These are phyloP conservation scores for Lissocephala sabroskyi DNA, from an alignment of 2,888 invertebrate genomes.

Conservation along the genomic window DNA sequence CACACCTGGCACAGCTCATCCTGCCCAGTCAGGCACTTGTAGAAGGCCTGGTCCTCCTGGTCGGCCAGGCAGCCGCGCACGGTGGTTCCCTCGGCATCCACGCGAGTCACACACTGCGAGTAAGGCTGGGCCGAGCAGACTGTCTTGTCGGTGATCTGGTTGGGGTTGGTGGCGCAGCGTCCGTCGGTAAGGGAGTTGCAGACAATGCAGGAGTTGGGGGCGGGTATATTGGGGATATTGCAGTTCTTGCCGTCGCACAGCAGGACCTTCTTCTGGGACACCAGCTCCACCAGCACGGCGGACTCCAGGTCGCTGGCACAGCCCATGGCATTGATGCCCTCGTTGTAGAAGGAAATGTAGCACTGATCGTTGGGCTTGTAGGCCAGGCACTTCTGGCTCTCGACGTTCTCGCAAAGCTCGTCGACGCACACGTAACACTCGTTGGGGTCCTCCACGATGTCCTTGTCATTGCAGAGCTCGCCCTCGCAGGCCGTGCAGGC, in stretches of 20 bases:
- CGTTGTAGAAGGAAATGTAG: slow-evolving; percentile 44
- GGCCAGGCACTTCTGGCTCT: slow-evolving; percentile 33
- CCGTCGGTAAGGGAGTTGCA: slow-evolving; percentile 55
- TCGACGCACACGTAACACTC: slow-evolving; percentile 52
- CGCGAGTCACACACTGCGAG: slow-evolving; percentile 55
- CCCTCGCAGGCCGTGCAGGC: slow-evolving; percentile 50
- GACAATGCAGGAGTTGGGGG: slow-evolving; percentile 42
- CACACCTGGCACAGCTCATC: slow-evolving; percentile 52
- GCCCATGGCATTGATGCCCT: slow-evolving; percentile 50
- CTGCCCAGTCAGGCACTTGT: slow-evolving; percentile 44
- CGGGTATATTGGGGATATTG: slow-evolving; percentile 40
- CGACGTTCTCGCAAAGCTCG: slow-evolving; percentile 32
- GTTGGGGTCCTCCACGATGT: slow-evolving; percentile 40
- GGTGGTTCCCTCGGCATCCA: slow-evolving; percentile 56
- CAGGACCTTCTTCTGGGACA: slow-evolving; percentile 46
- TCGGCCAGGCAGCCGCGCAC: slow-evolving; percentile 57
- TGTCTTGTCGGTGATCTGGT: slow-evolving; percentile 31
- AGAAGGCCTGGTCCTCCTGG: slow-evolving; percentile 40
- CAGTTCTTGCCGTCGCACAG: slow-evolving; percentile 59
- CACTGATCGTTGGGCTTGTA: slow-evolving; percentile 58
- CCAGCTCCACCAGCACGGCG: slow-evolving; percentile 36
- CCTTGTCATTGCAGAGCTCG: slow-evolving; percentile 45
- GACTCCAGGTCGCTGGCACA: slow-evolving; percentile 63
- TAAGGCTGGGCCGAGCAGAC: slow-evolving; percentile 55
- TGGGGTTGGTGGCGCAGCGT: slow-evolving; percentile 66